These are phyloP conservation scores for Lepisosteus oculatus DNA, from an alignment of 2,113 vertebrate species.

Conservation along the genomic window DNA sequence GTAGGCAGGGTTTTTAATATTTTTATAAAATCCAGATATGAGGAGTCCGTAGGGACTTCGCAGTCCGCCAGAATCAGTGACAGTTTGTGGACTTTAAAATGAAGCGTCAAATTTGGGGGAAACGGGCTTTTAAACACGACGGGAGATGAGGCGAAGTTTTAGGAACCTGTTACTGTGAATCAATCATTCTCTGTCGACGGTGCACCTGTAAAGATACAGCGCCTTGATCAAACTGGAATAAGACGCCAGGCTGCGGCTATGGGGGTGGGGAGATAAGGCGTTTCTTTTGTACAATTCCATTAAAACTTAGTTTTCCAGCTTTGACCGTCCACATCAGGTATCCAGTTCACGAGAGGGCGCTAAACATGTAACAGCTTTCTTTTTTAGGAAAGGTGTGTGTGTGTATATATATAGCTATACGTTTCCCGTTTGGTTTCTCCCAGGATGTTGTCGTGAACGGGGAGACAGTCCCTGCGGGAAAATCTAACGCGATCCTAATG, in stretches of 20 bases:
- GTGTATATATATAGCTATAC: constrained; percentile 28
- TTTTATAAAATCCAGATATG: constrained; percentile 28
- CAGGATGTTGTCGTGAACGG: no score
- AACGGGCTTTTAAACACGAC: constrained; percentile 44
- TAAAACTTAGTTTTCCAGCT: no score
- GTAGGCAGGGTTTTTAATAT: constrained; percentile 20
- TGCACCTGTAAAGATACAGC: constrained; percentile 31
- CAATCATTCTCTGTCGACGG: constrained; percentile 8
- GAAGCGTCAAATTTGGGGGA: constrained; percentile 19
- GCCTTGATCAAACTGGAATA: constrained; percentile 24
- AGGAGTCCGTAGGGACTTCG: constrained; percentile 27
- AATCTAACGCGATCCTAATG: no score
- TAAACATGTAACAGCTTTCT: no score
- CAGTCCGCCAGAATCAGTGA: constrained; percentile 25
- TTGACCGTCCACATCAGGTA: no score
- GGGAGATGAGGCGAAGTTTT: constrained; percentile 16
- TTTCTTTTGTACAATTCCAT: no score
- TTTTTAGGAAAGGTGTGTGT: no score
- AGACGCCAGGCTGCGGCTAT: no score
- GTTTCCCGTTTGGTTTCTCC: no score
- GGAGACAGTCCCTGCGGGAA: no score
- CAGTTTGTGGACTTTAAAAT: constrained; percentile 12
- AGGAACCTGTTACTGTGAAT: constrained; percentile 3
- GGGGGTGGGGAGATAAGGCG: no score
- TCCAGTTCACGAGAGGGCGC: no score